Percentiles rank a stretch among this genome's conserved stretches.
These are phyloP conservation scores for Urechis unicinctus DNA, from an alignment of 2,888 invertebrate genomes.

Conservation along the genomic window DNA sequence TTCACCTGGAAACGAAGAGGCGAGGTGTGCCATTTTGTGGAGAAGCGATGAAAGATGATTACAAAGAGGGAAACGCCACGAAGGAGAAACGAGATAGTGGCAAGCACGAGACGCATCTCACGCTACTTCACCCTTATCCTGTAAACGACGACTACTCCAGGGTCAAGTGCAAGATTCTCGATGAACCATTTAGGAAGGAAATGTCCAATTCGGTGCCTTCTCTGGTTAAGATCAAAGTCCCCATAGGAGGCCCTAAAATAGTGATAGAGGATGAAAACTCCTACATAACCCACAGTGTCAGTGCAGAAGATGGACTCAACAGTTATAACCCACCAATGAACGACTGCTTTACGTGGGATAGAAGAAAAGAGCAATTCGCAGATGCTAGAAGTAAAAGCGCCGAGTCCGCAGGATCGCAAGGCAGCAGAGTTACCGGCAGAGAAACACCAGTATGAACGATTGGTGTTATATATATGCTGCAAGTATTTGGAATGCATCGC, in stretches of 20 bases:
- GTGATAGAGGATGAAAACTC: neutral
- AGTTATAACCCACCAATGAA: too few species aligned
- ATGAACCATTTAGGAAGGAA: neutral
- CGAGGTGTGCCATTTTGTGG: slow-evolving; percentile 18
- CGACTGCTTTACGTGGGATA: too few species aligned
- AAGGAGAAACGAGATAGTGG: neutral
- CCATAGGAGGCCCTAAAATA: neutral
- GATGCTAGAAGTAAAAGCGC: too few species aligned
- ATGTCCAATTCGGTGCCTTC: too few species aligned
- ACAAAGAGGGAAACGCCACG: too few species aligned
- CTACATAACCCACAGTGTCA: neutral
- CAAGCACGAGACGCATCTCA: neutral
- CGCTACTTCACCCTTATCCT: neutral
- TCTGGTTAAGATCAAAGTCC: too few species aligned
- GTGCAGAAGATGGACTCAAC: neutral
- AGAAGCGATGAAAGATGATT: neutral
- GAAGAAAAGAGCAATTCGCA: too few species aligned
- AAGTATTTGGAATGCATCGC: too few species aligned
- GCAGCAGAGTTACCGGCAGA: too few species aligned
- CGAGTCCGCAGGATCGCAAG: too few species aligned
- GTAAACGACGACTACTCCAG: neutral
- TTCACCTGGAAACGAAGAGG: slow-evolving; percentile 19
- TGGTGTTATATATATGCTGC: too few species aligned
- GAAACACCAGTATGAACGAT: too few species aligned
- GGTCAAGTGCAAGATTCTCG: neutral